Percentiles rank a stretch among this genome's conserved stretches.
Conservation (phyloP, 1,140 invertebrate species). For the Conus ventricosus region DNA sequence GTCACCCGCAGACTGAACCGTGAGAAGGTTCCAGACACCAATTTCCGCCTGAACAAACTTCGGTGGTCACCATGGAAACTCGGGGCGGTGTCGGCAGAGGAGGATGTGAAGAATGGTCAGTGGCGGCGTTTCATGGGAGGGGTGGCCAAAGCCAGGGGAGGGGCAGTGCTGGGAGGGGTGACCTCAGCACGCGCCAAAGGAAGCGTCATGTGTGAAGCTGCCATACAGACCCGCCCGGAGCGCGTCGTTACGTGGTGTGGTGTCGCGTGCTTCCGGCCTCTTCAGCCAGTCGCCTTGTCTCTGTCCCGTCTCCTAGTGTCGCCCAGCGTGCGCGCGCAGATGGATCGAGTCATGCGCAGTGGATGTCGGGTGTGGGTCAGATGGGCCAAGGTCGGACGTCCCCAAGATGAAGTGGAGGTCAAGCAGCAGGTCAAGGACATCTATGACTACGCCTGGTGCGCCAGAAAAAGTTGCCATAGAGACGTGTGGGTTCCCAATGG, state of each 20-base stretch:
- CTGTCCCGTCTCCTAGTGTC: neutral
- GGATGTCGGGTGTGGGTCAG: constrained; percentile 12
- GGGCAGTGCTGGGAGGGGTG: neutral
- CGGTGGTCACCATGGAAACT: constrained; percentile 22
- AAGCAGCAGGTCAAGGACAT: constrained; percentile 3
- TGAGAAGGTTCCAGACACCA: constrained; percentile 44
- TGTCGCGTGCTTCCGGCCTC: constrained; percentile 21
- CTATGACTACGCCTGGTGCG: constrained; percentile 14
- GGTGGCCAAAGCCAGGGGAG: neutral
- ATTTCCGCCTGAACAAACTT: constrained; percentile 49
- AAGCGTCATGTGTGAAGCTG: constrained; percentile 49
- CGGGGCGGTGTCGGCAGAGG: constrained; percentile 6
- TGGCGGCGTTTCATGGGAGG: constrained; percentile 24
- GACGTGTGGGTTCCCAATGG: constrained; percentile 13
- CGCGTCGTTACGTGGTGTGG: constrained; percentile 31
- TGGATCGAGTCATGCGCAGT: constrained; percentile 19
- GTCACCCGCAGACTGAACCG: constrained; percentile 43
- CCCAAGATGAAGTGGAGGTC: neutral
- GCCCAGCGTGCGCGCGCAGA: neutral
- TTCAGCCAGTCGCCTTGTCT: constrained; percentile 5
- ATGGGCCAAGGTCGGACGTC: neutral
- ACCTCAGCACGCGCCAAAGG: neutral
- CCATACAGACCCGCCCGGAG: constrained; percentile 30
- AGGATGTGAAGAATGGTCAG: neutral
- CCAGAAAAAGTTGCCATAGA: constrained; percentile 20